These are phyloP conservation scores for Miichthys miiuy DNA, from an alignment of 2,797 vertebrate genomes.

Conservation along the genomic window DNA sequence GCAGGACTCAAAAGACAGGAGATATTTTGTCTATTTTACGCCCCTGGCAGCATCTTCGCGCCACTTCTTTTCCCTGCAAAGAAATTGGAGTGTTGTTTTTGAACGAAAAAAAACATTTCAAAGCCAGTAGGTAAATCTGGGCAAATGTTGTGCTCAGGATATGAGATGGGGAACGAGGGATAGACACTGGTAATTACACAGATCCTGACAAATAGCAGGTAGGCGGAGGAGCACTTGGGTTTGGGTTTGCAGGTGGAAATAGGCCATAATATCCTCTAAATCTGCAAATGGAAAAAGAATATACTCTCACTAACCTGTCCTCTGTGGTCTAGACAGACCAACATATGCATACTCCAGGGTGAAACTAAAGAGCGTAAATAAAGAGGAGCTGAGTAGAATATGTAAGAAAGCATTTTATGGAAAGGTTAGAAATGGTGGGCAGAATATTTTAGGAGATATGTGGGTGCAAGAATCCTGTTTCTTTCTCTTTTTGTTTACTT, in stretches of 20 bases:
- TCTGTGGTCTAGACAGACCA: conserved; percentile 68
- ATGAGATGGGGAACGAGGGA: conserved; percentile 66
- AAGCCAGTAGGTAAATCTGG: conserved; percentile 59
- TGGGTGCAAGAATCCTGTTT: neutral
- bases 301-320: conserved; percentile 61
- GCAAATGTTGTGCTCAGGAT: conserved; percentile 73
- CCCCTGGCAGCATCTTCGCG: conserved; percentile 56
- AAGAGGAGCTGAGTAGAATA: conserved; percentile 14
- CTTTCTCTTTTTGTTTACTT: neutral
- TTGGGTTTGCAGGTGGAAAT: conserved; percentile 73
- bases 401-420: conserved; percentile 33
- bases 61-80: conserved; percentile 42
- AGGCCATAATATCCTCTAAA: conserved; percentile 62
- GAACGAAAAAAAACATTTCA: conserved; percentile 44
- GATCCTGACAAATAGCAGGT: conserved; percentile 73
- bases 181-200: conserved; percentile 66
- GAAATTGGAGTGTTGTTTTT: conserved; percentile 64
- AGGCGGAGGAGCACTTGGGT: conserved; percentile 50
- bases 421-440: conserved; percentile 29
- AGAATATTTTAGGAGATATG: conserved; percentile 29
- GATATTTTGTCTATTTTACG: conserved; percentile 62
- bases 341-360: conserved; percentile 30
- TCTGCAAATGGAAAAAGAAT: conserved; percentile 62
- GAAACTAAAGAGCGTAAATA: conserved; percentile 56
- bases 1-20: conserved; percentile 31